Conservation (phyloP, 1,140 invertebrate species). For the Mya arenaria region DNA sequence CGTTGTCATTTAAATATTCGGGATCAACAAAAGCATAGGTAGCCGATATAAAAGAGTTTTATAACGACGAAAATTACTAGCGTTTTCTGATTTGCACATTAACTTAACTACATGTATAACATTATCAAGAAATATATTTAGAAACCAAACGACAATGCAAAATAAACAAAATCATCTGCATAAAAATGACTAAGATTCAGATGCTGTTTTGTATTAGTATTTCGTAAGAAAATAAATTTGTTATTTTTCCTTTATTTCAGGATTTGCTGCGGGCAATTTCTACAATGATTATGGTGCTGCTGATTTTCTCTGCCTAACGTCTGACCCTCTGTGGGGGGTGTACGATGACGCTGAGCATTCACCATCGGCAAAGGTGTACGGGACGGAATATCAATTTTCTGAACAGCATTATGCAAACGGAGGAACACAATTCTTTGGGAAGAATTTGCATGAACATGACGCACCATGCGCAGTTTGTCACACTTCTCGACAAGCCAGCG, state of each 20-base stretch:
- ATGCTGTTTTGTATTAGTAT: too few relatives aligned
- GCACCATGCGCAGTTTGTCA: conserved; percentile 45
- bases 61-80: too few relatives aligned
- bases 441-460: background rate
- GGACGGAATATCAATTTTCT: background rate
- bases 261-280: background rate
- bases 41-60: too few relatives aligned
- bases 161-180: too few relatives aligned
- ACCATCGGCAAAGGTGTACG: background rate
- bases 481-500: background rate
- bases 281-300: background rate
- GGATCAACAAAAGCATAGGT: too few relatives aligned
- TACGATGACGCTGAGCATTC: background rate
- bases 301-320: background rate
- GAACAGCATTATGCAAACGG: background rate
- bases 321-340: background rate
- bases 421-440: background rate
- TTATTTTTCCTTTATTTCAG: background rate
- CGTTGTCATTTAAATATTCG: too few relatives aligned
- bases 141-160: too few relatives aligned
- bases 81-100: too few relatives aligned
- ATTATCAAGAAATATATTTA: too few relatives aligned
- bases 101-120: too few relatives aligned
- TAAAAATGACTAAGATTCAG: too few relatives aligned
- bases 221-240: too few relatives aligned